Percentiles rank a stretch among this genome's conserved stretches.
These are phyloP conservation scores for Thaumetopoea pityocampa DNA, from an alignment of 1,140 invertebrate species.

Conservation along the genomic window DNA sequence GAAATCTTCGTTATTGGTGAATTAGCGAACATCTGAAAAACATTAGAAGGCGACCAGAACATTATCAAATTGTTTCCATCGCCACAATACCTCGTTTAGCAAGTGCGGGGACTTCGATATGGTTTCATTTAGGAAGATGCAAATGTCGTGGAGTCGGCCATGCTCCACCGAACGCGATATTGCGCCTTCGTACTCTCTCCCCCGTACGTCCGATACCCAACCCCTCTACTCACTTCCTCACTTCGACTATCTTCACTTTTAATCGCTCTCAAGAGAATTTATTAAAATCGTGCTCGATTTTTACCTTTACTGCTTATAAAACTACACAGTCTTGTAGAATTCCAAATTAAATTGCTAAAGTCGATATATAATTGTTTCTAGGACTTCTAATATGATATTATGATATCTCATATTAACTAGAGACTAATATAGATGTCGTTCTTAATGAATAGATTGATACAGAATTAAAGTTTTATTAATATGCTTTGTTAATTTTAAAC, in stretches of 20 bases:
- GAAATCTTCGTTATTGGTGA: no score
- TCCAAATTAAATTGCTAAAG: no score
- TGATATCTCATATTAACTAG: no score
- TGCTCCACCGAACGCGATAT: slow-evolving; percentile 51
- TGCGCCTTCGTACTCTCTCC: slow-evolving; percentile 35
- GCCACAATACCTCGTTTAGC: slow-evolving; percentile 38
- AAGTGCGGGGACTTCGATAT: slow-evolving; percentile 48
- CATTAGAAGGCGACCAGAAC: slow-evolving; percentile 14
- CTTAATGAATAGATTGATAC: no score
- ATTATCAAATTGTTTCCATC: slow-evolving; percentile 23
- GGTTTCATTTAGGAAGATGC: slow-evolving; percentile 61
- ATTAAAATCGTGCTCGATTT: slow-evolving; percentile 53
- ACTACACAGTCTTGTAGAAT: no score
- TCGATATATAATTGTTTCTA: no score
- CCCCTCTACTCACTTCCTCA: slow-evolving; percentile 30
- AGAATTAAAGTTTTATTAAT: no score
- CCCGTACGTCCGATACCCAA: slow-evolving; percentile 16
- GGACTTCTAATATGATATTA: no score
- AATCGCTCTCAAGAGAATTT: slow-evolving; percentile 52
- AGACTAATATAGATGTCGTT: no score
- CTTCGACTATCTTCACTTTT: slow-evolving; percentile 55
- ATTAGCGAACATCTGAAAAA: slow-evolving; percentile 9
- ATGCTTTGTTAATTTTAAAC: slow-evolving; percentile 28
- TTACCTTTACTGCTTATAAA: slow-evolving; percentile 17
- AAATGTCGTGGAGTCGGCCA: slow-evolving; percentile 51